These are phyloP conservation scores for Nomada fucata DNA, from an alignment of 2,888 invertebrate genomes.

Conservation along the genomic window DNA sequence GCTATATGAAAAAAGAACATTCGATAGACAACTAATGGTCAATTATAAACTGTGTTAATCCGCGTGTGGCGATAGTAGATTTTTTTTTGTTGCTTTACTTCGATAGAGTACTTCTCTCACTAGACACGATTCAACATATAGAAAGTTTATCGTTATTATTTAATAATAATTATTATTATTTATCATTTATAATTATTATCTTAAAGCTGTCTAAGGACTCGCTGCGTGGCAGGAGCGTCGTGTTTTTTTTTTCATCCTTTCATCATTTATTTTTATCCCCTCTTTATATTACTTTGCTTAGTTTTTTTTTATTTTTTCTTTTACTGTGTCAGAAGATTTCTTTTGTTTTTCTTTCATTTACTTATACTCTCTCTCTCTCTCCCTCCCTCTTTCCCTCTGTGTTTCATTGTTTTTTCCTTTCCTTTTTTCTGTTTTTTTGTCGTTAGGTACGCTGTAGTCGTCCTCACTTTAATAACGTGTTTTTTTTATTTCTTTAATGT, in stretches of 20 bases:
- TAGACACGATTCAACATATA: constrained; percentile 84
- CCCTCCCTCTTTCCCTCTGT: constrained; percentile 49
- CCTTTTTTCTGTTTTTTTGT: constrained; percentile 49
- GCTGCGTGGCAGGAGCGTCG: constrained; percentile 82
- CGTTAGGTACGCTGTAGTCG: constrained; percentile 79
- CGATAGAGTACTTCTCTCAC: constrained; percentile 80
- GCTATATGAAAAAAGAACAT: constrained; percentile 67
- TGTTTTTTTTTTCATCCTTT: constrained; percentile 65
- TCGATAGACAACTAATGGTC: constrained; percentile 76
- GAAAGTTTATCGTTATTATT: constrained; percentile 83
- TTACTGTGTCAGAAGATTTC: constrained; percentile 60
- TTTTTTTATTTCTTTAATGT: constrained; percentile 32
- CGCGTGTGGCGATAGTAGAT: constrained; percentile 75
- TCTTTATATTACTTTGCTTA: constrained; percentile 74
- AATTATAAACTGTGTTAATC: constrained; percentile 75
- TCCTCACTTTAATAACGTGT: constrained; percentile 71
- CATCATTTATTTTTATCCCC: constrained; percentile 56
- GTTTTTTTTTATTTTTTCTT: constrained; percentile 29
- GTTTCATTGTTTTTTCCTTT: constrained; percentile 49
- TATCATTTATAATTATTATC: constrained; percentile 82
- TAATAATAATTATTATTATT: constrained; percentile 83
- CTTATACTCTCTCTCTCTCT: constrained; percentile 44
- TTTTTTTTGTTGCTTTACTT: constrained; percentile 73
- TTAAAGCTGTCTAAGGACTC: constrained; percentile 83
- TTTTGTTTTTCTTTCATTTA: constrained; percentile 51